Base-by-base conservation (phyloP, 2,888 invertebrate species). In the Pterobdella sp. region DNA sequence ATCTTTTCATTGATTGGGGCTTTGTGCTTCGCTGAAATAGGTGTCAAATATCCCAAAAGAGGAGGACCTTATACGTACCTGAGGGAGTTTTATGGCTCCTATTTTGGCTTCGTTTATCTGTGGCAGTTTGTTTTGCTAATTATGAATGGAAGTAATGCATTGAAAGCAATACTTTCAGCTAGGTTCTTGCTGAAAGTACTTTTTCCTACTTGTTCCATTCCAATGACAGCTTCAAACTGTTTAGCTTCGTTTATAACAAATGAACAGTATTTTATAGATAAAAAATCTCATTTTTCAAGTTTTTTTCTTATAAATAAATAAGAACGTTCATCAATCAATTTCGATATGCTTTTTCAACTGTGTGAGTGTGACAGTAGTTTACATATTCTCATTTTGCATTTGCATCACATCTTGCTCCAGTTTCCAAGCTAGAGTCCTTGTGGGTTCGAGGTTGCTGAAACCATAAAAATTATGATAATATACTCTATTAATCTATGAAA, bases 11-110 rank as follows among this genome's bases (percentile, higher is more conserved):
- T 90, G 72, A 84, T 93, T 72, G 94, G 94, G 22, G 93, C 93
- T 0, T 87, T 93, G 14, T 93, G 92, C 82, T 93, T 91, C 82
- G 93, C 93, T 1, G 94, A 94, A 84, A 86, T 94, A 73, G 94
- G 94, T 1, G 56, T 93, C 0, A 90, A 90, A 49, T 91, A 94
- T 77, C 90, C 90, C 0, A 80, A 91, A 66, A 81, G 82, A 1
- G 83, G 83, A 0, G 83, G 82, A 22, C 82, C 82, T 74, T 83
- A 82, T 73, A 79, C 91, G 90, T 74, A 84, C 77, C 81, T 83
- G 36, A 78, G 78, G 74, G 75, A 80, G 42, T 80, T 81, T 18
- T 82, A 81, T 75, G 83, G 83, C 3, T 79, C 81, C 68, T 80
- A 81, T 63, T 78, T 80, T 1, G 81, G 79, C 10, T 83, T 83